Conservation (phyloP, 2,797 vertebrate species). For the Trichosurus vulpecula region DNA sequence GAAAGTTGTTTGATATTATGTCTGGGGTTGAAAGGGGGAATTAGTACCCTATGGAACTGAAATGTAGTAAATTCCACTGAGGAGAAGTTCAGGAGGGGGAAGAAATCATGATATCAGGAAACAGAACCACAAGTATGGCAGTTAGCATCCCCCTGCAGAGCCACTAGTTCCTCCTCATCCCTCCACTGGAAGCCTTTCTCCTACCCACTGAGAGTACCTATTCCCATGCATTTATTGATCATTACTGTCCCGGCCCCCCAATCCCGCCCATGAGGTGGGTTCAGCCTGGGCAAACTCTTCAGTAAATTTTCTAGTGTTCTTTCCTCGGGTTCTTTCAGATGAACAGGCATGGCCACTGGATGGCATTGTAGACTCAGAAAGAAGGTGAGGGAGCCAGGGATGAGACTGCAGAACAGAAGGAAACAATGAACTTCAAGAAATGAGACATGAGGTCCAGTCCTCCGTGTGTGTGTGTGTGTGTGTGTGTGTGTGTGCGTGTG, state of each 20-base stretch:
- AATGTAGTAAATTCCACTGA: background rate
- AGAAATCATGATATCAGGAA: background rate
- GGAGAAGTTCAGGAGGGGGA: background rate
- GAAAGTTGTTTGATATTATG: background rate
- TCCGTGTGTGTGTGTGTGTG: background rate
- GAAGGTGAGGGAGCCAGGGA: background rate
- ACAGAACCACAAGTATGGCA: background rate
- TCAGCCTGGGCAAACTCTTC: background rate
- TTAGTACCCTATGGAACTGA: background rate
- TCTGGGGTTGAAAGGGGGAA: background rate
- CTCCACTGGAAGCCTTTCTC: background rate
- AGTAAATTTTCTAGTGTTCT: background rate
- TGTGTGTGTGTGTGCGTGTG: background rate
- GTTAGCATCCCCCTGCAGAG: background rate
- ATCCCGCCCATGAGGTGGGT: background rate
- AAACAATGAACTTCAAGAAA: background rate
- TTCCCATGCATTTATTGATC: rapidly evolving
- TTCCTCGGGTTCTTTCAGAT: background rate
- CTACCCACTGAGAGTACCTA: no score
- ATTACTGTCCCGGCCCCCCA: rapidly evolving
- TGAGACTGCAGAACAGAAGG: background rate
- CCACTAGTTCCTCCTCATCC: background rate
- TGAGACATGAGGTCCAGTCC: background rate
- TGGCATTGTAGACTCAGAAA: background rate
- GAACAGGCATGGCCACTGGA: background rate